A percentile compares a stretch with the other conserved stretches of the same genome.
Conservation (phyloP, 1,140 invertebrate species). For the Apolygus lucorum region DNA sequence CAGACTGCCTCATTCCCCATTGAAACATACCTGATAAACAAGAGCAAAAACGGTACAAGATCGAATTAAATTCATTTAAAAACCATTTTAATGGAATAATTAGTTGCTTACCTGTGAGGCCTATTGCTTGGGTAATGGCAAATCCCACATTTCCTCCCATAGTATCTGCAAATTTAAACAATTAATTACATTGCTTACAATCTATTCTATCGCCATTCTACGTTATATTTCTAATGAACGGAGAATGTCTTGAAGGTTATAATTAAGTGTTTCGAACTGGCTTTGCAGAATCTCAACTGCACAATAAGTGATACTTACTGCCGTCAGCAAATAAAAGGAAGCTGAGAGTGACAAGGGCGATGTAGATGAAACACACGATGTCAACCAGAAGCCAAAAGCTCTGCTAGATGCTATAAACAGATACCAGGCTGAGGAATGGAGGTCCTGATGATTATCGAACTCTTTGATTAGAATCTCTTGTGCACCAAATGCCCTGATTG, state of each 20-base stretch:
- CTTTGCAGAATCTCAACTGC: too few species aligned
- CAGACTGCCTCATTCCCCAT: conserved; percentile 70
- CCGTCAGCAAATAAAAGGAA: conserved; percentile 50
- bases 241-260: too few species aligned
- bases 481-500: conserved; percentile 75
- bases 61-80: background rate
- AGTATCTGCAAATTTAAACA: conserved; percentile 35
- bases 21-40: conserved; percentile 56
- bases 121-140: conserved; percentile 74
- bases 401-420: conserved; percentile 65
- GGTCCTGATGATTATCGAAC: conserved; percentile 70
- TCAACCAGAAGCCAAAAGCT: conserved; percentile 80
- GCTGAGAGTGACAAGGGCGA: conserved; percentile 60
- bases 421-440: conserved; percentile 61
- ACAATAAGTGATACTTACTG: background rate
- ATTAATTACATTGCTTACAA: conserved; percentile 26
- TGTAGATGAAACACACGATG: conserved; percentile 58
- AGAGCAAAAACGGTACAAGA: too few species aligned
- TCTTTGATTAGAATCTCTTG: conserved; percentile 71
- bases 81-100: background rate
- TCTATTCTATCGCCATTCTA: conserved; percentile 39
- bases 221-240: conserved; percentile 38
- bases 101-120: conserved; percentile 48
- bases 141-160: conserved; percentile 65
- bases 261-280: too few species aligned